Percentiles rank a stretch among this genome's conserved stretches.
phyloP scores from a whole-genome alignment of 2,113 vertebrate species.

The Microtus oregoni region DNA sequence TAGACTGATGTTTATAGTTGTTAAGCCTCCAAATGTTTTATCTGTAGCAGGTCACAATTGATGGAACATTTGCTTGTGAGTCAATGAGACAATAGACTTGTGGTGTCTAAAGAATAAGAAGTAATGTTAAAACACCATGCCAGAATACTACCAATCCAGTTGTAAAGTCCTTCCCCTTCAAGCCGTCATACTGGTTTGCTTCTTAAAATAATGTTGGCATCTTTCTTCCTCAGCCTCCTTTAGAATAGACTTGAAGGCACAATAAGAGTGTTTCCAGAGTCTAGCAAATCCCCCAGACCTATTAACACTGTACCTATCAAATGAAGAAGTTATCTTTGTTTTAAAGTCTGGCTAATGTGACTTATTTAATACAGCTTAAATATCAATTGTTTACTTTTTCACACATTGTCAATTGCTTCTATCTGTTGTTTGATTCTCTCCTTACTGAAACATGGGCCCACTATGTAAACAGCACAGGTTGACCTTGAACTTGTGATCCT shows the following conservation, averaged over 20 bases:
- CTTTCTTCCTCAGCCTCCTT: neutral
- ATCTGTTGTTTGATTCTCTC: neutral
- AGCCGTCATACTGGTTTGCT: neutral
- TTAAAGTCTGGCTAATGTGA: neutral
- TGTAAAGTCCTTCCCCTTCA: neutral
- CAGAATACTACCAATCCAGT: neutral
- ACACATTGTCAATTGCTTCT: neutral
- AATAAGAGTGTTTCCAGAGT: neutral
- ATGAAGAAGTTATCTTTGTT: too few species aligned
- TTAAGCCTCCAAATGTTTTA: slow-evolving; percentile 23
- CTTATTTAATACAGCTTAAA: neutral
- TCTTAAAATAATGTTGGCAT: neutral
- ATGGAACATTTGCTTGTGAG: slow-evolving; percentile 2
- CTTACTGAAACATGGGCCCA: neutral
- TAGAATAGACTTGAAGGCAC: neutral
- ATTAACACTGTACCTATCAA: too few species aligned
- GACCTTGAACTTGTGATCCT: neutral
- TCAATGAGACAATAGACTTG: neutral
- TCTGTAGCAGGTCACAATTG: neutral
- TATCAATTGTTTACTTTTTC: neutral
- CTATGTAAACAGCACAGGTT: neutral
- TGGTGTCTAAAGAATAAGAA: neutral
- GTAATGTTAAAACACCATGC: neutral
- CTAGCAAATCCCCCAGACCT: too few species aligned
- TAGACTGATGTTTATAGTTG: neutral